Base-by-base conservation (phyloP, 2,888 invertebrate species). In the Spialia ferax region DNA sequence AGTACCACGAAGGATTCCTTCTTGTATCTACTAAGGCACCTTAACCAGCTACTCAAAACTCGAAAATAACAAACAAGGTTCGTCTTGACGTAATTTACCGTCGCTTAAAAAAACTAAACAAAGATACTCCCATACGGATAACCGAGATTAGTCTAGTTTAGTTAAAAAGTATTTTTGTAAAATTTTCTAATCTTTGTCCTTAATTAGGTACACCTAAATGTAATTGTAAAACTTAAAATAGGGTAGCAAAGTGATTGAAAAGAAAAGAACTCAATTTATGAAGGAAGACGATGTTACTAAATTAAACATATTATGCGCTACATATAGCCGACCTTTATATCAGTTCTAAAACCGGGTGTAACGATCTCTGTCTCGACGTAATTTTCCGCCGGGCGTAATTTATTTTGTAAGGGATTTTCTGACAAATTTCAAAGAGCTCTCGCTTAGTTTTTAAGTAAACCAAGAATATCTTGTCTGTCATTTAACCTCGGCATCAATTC, bases 401-500 rank as follows among this genome's bases (percentile, higher is more conserved):
- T 42, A 35, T 26, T 59, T 59, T 38, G 23, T 15, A 22, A 8
- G 15, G 59, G 23, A 59, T 42, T 59, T 26, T 45, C 26, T n/a
- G 15, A 42, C 52, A 23, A 52, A 52, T 52, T 52, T 48, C 48
- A 20, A 13, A 11, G 22, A 52, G 23, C 20, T 2, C 20, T 23
- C 23, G 23, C 13, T 52, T 52, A 23, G 23, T 23, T 52, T 20
- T 52, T 52, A 23, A 52, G 48, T 20, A 48, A 48, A 20, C 48
- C n/a, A 20, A 52, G 52, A 23, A 52, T 38, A 22, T 56, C 20
- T 29, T 29, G 26, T 29, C 29, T 32, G 29, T 15, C 29, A 32
- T n/a, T 48, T 20, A 48, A 48, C 48, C 48, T 48, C 22, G 26
- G n/a, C 52, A 52, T 23, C 45, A 60, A 45, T 60, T 45, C 26